A percentile compares a stretch with the other conserved stretches of the same genome.
Conservation (phyloP, 92 coral and sea anemone genomes). For the Phenganax subtilis region DNA sequence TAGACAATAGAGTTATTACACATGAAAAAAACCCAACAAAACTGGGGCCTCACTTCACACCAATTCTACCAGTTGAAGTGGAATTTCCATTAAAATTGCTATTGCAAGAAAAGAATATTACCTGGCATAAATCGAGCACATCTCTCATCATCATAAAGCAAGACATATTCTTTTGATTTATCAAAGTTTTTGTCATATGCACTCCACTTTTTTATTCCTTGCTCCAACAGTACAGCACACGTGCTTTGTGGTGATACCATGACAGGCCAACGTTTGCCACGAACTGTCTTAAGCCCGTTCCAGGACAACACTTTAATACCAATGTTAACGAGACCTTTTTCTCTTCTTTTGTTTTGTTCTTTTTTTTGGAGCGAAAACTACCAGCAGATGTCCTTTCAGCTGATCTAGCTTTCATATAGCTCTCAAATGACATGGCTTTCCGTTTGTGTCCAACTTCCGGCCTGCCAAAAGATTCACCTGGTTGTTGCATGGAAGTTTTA, state of each 20-base stretch:
- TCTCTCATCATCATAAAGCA: conserved; percentile 13
- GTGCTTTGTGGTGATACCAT: background rate
- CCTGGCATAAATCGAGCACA: conserved; percentile 11
- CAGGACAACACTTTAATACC: background rate
- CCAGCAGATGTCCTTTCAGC: background rate
- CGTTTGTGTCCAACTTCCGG: no score
- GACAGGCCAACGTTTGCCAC: conserved; percentile 3
- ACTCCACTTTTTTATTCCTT: conserved; percentile 1
- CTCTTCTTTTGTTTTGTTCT: background rate
- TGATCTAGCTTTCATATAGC: background rate
- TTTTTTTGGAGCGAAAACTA: background rate
- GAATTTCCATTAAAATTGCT: no score
- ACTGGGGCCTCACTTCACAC: no score
- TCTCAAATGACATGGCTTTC: no score
- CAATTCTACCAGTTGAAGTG: no score
- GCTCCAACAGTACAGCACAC: background rate
- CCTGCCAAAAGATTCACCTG: no score
- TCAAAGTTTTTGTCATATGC: conserved; percentile 10
- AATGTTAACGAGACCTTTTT: background rate
- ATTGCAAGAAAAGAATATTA: background rate
- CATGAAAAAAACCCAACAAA: no score
- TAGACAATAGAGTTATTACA: no score
- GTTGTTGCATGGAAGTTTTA: no score
- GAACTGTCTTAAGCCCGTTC: conserved; percentile 4
- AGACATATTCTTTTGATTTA: background rate